These are phyloP conservation scores for Aphaenogaster rudis DNA, from an alignment of 1,140 invertebrate genomes.

Conservation along the genomic window DNA sequence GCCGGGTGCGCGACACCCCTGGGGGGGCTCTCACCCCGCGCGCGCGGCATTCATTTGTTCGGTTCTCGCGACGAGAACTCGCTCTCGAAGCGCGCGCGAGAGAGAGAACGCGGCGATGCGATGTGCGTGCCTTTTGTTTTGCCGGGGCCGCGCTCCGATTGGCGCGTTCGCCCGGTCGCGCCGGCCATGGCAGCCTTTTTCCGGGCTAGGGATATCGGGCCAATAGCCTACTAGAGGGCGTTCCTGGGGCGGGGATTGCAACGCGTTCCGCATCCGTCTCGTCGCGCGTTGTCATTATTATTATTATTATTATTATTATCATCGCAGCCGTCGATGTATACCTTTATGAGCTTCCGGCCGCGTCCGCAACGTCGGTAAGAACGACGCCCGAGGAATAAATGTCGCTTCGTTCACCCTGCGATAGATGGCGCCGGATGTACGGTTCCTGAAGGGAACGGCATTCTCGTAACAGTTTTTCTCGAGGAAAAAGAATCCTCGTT, in stretches of 20 bases:
- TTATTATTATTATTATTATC: slow-evolving; percentile 81
- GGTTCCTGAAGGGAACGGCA: background rate
- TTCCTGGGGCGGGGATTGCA: slow-evolving; percentile 83
- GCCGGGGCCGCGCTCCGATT: slow-evolving; percentile 81
- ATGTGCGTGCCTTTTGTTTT: slow-evolving; percentile 84
- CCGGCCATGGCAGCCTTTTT: slow-evolving; percentile 86
- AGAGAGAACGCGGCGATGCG: slow-evolving; percentile 31
- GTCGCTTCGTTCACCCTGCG: background rate
- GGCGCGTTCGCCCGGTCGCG: slow-evolving; percentile 83
- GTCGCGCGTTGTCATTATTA: slow-evolving; percentile 47
- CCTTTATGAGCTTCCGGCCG: slow-evolving; percentile 75
- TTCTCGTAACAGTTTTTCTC: background rate
- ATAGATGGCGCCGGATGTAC: slow-evolving; percentile 50
- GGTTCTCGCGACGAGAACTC: slow-evolving; percentile 77
- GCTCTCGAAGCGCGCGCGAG: slow-evolving; percentile 74
- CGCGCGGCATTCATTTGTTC: slow-evolving; percentile 83
- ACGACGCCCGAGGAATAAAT: background rate
- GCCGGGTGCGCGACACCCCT: slow-evolving; percentile 71
- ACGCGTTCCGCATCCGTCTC: slow-evolving; percentile 73
- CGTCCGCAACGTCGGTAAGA: slow-evolving; percentile 69
- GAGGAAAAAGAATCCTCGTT: background rate
- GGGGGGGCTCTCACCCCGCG: slow-evolving; percentile 71
- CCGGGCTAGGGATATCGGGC: slow-evolving; percentile 83
- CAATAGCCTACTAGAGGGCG: slow-evolving; percentile 86
- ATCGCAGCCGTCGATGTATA: slow-evolving; percentile 60